Base-by-base conservation (phyloP, 1,140 invertebrate species). In the Zelostemma sp. region DNA sequence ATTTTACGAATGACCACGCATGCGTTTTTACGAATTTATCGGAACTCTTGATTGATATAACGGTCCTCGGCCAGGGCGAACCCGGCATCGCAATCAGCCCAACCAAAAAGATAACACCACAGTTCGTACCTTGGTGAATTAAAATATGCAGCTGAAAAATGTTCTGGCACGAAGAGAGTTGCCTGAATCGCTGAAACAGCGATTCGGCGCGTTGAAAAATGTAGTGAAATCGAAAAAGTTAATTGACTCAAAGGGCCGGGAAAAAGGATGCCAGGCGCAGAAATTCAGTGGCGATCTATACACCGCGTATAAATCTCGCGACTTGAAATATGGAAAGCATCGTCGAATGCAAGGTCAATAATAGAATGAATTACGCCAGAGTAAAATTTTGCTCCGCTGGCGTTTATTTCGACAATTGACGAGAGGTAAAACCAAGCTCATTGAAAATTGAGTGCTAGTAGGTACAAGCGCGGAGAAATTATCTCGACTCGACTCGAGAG, bases 361-460 rank as follows among this genome's bases (percentile, higher is more conserved):
- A 50, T 60, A 21, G 14, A 38, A 51, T 49, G 51, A 62, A 21
- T 61, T 61, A 61, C 43, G 15, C 19, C 48, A n/a, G 33, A 3
- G 9, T 12, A 28, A 14, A 28, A 2, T 31, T 33, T 6, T 25
- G 21, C 19, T n/a, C 17, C 19, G 21, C 6, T 8, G 17, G n/a
- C 8, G n/a, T 53, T 18, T 12, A 21, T 28, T 16, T 1, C 11
- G n/a, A 46, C 40, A 53, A 61, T 68, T 68, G 49, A 68, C 47
- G 54, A 28, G 25, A 8, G 25, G 57, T 17, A 40, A 8, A 21
- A 12, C 35, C 50, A 40, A 67, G 60, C 57, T 68, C 47, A 57
- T 51, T 68, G 65, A 68, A 68, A 68, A 61, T 48, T 50, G 58
- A 68, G 53, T 63, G 8, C n/a, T n/a, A n/a, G n/a, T n/a, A n/a